Conservation (phyloP, 2,888 invertebrate genomes). For the Thereva nobilitata region DNA sequence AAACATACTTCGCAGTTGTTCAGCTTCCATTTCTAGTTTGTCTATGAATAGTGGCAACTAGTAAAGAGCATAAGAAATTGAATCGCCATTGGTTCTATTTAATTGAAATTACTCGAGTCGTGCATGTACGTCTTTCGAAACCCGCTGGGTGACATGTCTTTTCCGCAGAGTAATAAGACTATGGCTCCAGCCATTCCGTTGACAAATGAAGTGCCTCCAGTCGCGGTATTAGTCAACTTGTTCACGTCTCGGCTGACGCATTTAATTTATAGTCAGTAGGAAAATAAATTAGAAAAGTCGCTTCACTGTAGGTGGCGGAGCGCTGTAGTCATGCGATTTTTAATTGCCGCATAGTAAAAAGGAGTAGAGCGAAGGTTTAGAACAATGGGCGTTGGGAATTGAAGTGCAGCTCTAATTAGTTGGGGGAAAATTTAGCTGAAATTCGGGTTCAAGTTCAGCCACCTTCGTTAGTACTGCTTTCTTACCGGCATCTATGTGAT, state of each 20-base stretch:
- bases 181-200: conserved; percentile 11
- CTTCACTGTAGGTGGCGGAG: too few relatives aligned
- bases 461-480: too few relatives aligned
- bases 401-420: too few relatives aligned
- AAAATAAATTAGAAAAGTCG: too few relatives aligned
- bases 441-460: too few relatives aligned
- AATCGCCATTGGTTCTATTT: conserved; percentile 12
- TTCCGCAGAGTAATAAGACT: conserved; percentile 7
- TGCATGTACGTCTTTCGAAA: conserved; percentile 20
- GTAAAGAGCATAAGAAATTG: background rate
- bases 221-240: background rate
- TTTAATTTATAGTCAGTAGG: too few relatives aligned
- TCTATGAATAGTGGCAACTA: background rate
- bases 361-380: too few relatives aligned
- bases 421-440: too few relatives aligned
- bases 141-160: conserved; percentile 31
- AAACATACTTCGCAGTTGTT: background rate
- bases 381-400: too few relatives aligned
- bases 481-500: too few relatives aligned
- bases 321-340: too few relatives aligned
- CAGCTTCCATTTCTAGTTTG: background rate
- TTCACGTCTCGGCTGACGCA: background rate
- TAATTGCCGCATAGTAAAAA: too few relatives aligned
- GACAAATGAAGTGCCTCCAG: conserved; percentile 27
- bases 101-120: conserved; percentile 33